A percentile compares a stretch with the other conserved stretches of the same genome.
Evolutionary conservation across 92 coral and sea anemone species (phyloP).

Genomic region (Zoanthus sansibaricus): DNA sequence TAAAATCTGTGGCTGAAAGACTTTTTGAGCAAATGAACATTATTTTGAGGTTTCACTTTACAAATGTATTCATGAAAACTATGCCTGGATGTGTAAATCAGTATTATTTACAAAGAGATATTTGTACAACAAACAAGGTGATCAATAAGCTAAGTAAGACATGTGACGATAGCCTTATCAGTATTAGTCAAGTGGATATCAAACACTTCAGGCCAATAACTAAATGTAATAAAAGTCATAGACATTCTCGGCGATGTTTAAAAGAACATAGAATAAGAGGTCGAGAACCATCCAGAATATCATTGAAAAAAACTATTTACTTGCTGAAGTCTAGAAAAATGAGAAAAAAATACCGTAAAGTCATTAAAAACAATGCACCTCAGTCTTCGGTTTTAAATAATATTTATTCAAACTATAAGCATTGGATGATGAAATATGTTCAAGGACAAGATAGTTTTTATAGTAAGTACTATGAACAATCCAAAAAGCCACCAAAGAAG

Average conservation of each 20-base stretch:
- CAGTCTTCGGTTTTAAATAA: slow-evolving; percentile 6
- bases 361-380: slow-evolving; percentile 6
- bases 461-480: slow-evolving; percentile 20
- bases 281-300: slow-evolving; percentile 8
- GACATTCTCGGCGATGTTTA: slow-evolving; percentile 9
- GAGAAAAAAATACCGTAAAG: slow-evolving; percentile 6
- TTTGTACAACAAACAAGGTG: slow-evolving; percentile 2
- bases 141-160: slow-evolving; percentile 3
- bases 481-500: slow-evolving; percentile 20
- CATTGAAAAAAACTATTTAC: slow-evolving; percentile 1
- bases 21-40: slow-evolving; percentile 6
- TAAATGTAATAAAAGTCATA: slow-evolving; percentile 4
- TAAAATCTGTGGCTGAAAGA: slow-evolving; percentile 7
- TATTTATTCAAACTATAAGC: slow-evolving; percentile 5
- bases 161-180: slow-evolving; percentile 8
- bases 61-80: slow-evolving; percentile 5
- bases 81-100: slow-evolving; percentile 8
- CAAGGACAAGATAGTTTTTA: slow-evolving; percentile 21
- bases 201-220: slow-evolving; percentile 2
- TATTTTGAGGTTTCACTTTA: slow-evolving; percentile 5
- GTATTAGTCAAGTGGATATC: slow-evolving; percentile 7
- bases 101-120: slow-evolving; percentile 5
- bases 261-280: slow-evolving; percentile 6
- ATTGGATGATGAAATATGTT: slow-evolving; percentile 9
- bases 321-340: slow-evolving; percentile 6